Evolutionary conservation across 2,113 vertebrate genomes (phyloP).

Genomic region (Capreolus pygargus): DNA sequence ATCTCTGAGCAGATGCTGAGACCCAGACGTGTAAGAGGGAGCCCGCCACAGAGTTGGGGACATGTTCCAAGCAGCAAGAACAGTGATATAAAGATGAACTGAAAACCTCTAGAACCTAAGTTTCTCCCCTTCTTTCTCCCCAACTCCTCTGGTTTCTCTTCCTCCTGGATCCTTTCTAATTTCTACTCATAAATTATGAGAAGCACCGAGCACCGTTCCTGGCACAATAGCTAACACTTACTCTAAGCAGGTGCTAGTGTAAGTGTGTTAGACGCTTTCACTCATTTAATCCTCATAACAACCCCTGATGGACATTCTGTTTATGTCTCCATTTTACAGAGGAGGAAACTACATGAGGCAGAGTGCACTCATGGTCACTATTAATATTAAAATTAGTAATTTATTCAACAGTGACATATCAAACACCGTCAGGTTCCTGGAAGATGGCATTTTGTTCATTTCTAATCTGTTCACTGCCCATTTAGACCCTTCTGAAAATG

Average conservation of each 20-base stretch:
- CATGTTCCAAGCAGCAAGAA: neutral
- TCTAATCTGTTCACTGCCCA: neutral
- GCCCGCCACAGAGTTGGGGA: fast-evolving
- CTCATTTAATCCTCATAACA: neutral
- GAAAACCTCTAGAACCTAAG: neutral
- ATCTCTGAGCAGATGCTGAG: neutral
- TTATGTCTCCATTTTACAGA: neutral
- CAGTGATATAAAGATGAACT: neutral
- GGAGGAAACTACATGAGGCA: neutral
- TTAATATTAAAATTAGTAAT: neutral
- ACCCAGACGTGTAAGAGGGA: neutral
- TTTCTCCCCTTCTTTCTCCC: neutral
- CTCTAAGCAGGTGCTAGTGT: fast-evolving
- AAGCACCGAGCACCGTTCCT: neutral
- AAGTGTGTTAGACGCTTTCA: fast-evolving
- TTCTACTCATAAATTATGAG: neutral
- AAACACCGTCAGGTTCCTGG: neutral
- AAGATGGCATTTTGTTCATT: neutral
- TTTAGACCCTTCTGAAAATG: neutral
- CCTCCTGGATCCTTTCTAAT: neutral
- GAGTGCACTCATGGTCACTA: too few species aligned
- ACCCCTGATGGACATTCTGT: neutral
- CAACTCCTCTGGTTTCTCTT: neutral
- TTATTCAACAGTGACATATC: neutral
- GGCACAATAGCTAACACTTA: neutral